Evolutionary conservation across 2,113 vertebrate species (phyloP).

Genomic region (Uropsilus gracilis): DNA sequence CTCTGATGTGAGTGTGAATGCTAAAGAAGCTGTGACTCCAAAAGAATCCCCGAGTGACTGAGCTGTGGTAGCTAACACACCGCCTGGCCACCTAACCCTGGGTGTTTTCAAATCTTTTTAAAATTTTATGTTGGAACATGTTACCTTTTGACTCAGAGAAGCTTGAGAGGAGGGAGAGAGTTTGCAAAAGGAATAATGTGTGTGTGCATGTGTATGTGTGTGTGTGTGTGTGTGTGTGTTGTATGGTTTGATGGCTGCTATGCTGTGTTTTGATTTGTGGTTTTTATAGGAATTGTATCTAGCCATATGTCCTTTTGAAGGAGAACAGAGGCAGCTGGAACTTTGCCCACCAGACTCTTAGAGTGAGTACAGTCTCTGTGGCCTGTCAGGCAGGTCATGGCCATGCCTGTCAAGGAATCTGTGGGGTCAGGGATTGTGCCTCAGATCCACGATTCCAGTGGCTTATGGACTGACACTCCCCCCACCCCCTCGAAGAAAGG

Average conservation of each 20-base stretch:
- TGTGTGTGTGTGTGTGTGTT: neutral
- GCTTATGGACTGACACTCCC: no score
- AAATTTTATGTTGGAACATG: neutral
- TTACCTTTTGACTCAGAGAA: conserved; percentile 1
- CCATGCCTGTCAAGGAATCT: neutral
- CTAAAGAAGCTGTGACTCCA: neutral
- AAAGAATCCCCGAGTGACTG: neutral
- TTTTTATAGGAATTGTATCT: neutral
- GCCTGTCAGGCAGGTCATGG: neutral
- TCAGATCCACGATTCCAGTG: neutral
- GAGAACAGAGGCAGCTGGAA: neutral
- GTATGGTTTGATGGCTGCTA: neutral
- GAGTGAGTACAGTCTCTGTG: accelerated
- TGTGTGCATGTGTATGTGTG: neutral
- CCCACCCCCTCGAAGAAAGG: neutral
- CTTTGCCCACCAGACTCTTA: neutral
- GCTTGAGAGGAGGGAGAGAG: neutral
- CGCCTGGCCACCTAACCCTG: neutral
- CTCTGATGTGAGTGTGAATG: neutral
- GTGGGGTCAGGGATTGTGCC: neutral
- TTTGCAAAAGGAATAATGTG: neutral
- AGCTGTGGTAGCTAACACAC: neutral
- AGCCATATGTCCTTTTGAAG: neutral
- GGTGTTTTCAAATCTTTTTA: neutral
- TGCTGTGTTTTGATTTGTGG: neutral